These are phyloP conservation scores for Pantherophis alleghaniensis DNA, from an alignment of 2,797 vertebrate species.

Conservation along the genomic window DNA sequence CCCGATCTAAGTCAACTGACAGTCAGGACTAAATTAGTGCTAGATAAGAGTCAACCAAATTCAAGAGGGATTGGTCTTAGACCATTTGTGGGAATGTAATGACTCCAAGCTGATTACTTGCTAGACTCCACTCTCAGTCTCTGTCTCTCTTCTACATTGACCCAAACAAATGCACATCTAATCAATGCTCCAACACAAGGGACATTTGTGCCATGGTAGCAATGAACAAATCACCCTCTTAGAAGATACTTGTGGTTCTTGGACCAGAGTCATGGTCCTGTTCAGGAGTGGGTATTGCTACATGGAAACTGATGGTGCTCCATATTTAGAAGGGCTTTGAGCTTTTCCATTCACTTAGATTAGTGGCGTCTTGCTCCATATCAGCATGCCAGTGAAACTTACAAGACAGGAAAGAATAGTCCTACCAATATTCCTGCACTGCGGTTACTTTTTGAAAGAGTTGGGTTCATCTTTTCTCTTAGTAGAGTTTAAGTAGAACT, in stretches of 20 bases:
- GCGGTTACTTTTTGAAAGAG: neutral
- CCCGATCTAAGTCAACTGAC: neutral
- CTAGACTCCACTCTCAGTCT: neutral
- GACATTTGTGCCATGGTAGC: neutral
- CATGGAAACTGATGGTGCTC: neutral
- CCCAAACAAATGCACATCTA: neutral
- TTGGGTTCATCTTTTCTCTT: neutral
- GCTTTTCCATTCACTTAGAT: neutral
- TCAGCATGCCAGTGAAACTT: neutral
- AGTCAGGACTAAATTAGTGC: neutral
- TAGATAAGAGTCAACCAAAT: neutral
- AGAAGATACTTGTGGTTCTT: neutral
- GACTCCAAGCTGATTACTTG: neutral
- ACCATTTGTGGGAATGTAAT: neutral
- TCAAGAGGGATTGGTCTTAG: neutral
- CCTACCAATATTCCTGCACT: neutral
- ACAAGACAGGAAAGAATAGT: neutral
- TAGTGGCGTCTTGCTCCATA: neutral
- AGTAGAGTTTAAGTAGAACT: neutral
- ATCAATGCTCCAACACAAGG: neutral
- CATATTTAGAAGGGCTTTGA: neutral
- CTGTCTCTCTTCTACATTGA: neutral
- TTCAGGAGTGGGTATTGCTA: neutral
- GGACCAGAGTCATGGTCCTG: neutral
- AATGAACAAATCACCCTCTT: neutral